Evolutionary conservation across 2,888 invertebrate species (phyloP), one percentile per base, ranked within the genome.

Genomic region (Brachypalpus laphriformis): DNA sequence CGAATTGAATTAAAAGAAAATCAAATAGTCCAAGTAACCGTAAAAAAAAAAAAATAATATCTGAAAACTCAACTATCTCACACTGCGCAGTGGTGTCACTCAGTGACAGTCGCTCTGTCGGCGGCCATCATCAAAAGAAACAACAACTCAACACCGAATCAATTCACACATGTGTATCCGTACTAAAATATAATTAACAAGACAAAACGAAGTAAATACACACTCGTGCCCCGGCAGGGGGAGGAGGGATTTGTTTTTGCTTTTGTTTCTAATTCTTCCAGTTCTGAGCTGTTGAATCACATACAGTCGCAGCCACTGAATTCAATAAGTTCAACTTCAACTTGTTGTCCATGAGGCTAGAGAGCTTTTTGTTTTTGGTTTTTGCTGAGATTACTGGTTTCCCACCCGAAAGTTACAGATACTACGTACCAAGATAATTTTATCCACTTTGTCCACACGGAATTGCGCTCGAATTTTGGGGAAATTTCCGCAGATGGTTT

Each of bases 321-420:
- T 45, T 47, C 20, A 22, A 3, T 70, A 8, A 57, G 40, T 56
- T 68, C 34, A 75, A 81, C 81, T 74, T 42, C n/a, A 74, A 81
- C 81, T 81, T 81, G 74, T 81, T 81, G 75, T 63, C 68, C 68
- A 63, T 74, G 74, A 61, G 66, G 31, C 42, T n/a, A n/a, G 42
- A 61, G 37, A 51, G 70, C 54, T 63, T 65, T 78, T 72, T 37
- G 34, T 14, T 63, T 65, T 34, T 37, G 4, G 20, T 56, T 40
- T 40, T 40, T 20, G 22, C 57, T 57, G 37, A 40, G 47, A 75
- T 66, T 75, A 75, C 78, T 78, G 78, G 78, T 78, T 78, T 71
- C 57, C 65, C 61, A 22, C 14, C 40, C 40, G 14, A 40, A 40
- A 40, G 34, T 6, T 40, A 40, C 6, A 40, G 71, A 22, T 22